Conservation (phyloP, 2,797 vertebrate genomes). For the Molossus alvarezi region DNA sequence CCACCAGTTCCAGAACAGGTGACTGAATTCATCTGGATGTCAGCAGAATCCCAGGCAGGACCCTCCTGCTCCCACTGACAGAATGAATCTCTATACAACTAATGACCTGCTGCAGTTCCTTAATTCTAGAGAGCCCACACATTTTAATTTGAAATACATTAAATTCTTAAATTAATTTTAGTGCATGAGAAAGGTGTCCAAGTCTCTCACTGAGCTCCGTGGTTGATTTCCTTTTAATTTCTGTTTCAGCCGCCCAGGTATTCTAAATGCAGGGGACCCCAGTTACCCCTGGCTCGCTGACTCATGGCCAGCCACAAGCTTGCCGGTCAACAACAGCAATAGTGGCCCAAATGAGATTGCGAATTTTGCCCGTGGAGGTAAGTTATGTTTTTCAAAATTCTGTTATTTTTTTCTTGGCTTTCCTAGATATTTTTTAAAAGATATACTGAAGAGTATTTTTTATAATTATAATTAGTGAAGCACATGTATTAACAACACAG, state of each 20-base stretch:
- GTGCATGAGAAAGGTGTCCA: constrained; percentile 2
- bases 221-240: constrained; percentile 75
- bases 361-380: constrained; percentile 98
- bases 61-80: constrained; percentile 80
- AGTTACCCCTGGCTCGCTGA: constrained; percentile 99
- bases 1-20: constrained; percentile 87
- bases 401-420: not conserved
- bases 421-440: not conserved
- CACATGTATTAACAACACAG: not conserved
- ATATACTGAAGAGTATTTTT: not conserved
- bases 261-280: constrained; percentile 96
- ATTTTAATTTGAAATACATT: constrained; percentile 87
- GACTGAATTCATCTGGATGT: constrained; percentile 91
- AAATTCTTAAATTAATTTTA: constrained; percentile 68
- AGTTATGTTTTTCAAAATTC: constrained; percentile 76
- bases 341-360: constrained; percentile 97
- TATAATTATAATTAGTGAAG: not conserved
- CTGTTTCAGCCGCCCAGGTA: constrained; percentile 94
- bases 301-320: constrained; percentile 98
- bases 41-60: constrained; percentile 78
- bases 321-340: constrained; percentile 97
- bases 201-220: constrained; percentile 26
- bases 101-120: constrained; percentile 85
- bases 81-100: constrained; percentile 86
- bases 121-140: constrained; percentile 83